These are phyloP conservation scores for Mystacides longicornis DNA, from an alignment of 2,888 invertebrate species.

Conservation along the genomic window DNA sequence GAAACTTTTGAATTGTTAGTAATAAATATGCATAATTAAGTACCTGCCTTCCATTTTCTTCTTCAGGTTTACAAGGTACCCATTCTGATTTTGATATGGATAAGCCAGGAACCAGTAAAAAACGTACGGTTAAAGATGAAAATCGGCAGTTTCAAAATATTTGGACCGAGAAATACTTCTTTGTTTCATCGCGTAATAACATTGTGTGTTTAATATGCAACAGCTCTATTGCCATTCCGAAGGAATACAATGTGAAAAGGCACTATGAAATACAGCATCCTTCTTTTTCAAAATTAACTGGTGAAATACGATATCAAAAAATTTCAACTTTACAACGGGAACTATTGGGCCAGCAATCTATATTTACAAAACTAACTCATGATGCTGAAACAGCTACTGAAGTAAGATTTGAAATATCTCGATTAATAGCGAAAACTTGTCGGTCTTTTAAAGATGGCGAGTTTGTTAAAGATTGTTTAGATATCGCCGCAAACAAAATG, in stretches of 20 bases:
- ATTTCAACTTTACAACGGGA: conserved; percentile 3
- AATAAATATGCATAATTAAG: too few relatives aligned
- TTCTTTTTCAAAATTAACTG: too few relatives aligned
- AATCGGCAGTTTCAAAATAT: conserved; percentile 2
- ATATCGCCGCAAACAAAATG: neutral
- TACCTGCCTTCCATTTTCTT: too few relatives aligned
- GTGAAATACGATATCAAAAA: conserved; percentile 1
- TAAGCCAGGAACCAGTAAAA: conserved; percentile 4
- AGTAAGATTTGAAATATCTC: neutral
- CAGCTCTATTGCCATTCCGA: too few relatives aligned
- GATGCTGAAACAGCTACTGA: neutral
- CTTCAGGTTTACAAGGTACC: too few relatives aligned
- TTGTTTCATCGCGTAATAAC: neutral
- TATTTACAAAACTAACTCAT: conserved; percentile 1
- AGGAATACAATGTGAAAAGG: too few relatives aligned
- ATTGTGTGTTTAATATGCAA: conserved; percentile 3
- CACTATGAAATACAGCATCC: too few relatives aligned
- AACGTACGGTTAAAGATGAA: conserved; percentile 5
- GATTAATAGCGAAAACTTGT: neutral
- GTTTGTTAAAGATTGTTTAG: neutral
- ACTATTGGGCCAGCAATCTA: conserved; percentile 1
- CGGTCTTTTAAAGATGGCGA: neutral
- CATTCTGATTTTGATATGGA: too few relatives aligned
- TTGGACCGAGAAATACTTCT: conserved; percentile 4
- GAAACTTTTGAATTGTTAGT: neutral